A percentile compares a stretch with the other conserved stretches of the same genome.
Conservation (phyloP, 2,113 vertebrate genomes). For the Antechinus stuartii region DNA sequence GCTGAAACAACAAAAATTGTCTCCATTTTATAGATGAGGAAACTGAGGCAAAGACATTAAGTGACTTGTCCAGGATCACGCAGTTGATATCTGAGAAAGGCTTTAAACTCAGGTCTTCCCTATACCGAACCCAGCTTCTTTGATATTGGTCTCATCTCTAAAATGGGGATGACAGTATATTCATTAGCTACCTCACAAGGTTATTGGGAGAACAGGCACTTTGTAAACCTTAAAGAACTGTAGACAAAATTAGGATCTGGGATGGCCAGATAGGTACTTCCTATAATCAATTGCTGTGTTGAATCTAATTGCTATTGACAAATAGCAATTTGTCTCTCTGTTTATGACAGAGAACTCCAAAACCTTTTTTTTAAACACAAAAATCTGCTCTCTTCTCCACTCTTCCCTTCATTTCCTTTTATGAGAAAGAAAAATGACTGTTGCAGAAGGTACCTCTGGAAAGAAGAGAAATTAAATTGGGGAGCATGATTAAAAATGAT, state of each 20-base stretch:
- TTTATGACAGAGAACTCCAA: neutral
- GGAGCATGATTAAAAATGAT: slow-evolving; percentile 75
- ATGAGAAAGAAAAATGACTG: slow-evolving; percentile 73
- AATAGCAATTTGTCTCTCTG: too few species aligned
- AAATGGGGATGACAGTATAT: neutral
- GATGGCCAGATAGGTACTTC: slow-evolving; percentile 49
- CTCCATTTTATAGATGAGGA: neutral
- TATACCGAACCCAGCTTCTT: neutral
- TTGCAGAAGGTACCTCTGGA: slow-evolving; percentile 70
- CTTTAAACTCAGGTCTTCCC: neutral
- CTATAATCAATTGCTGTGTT: slow-evolving; percentile 25
- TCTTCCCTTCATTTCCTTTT: slow-evolving; percentile 47
- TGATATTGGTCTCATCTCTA: neutral
- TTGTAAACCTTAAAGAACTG: neutral
- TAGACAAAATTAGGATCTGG: slow-evolving; percentile 2
- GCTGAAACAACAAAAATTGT: neutral
- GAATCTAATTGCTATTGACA: slow-evolving; percentile 72
- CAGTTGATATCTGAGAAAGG: neutral
- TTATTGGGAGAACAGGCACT: neutral
- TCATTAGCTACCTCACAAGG: neutral
- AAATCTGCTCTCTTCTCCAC: slow-evolving; percentile 30
- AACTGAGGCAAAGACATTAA: neutral
- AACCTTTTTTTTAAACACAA: slow-evolving; percentile 59
- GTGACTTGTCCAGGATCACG: neutral
- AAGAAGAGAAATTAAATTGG: slow-evolving; percentile 75